These are phyloP conservation scores for Asarcornis scutulata DNA, from an alignment of 2,113 vertebrate genomes.

Conservation along the genomic window DNA sequence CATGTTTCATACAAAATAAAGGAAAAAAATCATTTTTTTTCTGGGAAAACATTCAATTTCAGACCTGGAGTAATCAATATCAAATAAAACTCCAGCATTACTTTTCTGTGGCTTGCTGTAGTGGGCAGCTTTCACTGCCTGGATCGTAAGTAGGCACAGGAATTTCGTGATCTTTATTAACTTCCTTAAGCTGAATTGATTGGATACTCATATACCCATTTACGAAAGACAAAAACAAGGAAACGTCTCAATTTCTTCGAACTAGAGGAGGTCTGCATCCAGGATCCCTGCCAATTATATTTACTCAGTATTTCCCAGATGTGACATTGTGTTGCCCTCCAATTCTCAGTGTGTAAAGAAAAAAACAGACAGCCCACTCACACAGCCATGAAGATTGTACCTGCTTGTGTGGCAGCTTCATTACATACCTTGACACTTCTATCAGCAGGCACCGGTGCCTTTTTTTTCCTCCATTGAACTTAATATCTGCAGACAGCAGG, in stretches of 20 bases:
- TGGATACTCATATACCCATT: neutral
- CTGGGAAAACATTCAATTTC: neutral
- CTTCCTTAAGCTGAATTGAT: neutral
- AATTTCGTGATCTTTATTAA: neutral
- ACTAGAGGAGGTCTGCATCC: neutral
- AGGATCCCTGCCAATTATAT: conserved; percentile 7
- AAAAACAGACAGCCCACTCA: neutral
- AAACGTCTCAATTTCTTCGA: neutral
- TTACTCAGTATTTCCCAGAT: conserved; percentile 6
- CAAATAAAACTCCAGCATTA: neutral
- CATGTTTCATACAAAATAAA: conserved; percentile 51
- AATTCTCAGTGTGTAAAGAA: neutral
- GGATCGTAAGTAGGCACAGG: neutral
- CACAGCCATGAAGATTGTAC: neutral
- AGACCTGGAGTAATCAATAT: neutral
- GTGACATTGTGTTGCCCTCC: conserved; percentile 22
- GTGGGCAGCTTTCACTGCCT: neutral
- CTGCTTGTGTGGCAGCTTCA: conserved; percentile 12
- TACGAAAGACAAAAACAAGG: neutral
- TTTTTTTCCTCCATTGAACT: conserved; percentile 20
- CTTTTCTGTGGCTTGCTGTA: neutral
- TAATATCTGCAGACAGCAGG: neutral
- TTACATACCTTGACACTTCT: neutral
- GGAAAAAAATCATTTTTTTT: conserved; percentile 12
- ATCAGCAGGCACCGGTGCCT: neutral